Percentiles rank a stretch among this genome's conserved stretches.
Conservation (phyloP, 1,140 invertebrate genomes). For the Ips typographus region DNA sequence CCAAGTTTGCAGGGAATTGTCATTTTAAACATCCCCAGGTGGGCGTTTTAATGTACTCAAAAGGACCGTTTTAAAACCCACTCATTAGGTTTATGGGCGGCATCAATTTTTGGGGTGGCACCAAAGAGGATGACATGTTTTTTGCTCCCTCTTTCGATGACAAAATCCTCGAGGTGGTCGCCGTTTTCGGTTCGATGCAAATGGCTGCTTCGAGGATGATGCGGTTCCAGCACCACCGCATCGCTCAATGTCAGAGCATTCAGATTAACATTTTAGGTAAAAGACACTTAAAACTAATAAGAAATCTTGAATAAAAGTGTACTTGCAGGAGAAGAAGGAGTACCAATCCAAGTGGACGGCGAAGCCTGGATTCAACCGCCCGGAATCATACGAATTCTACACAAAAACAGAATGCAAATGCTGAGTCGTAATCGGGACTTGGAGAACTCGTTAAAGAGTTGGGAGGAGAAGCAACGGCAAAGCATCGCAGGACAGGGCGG, state of each 20-base stretch:
- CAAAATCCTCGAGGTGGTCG: conserved; percentile 91
- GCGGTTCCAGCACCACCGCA: conserved; percentile 94
- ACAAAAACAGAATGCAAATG: conserved; percentile 97
- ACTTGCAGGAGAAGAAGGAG: conserved; percentile 71
- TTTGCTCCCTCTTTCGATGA: conserved; percentile 90
- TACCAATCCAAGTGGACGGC: conserved; percentile 92
- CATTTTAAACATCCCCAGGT: conserved; percentile 94
- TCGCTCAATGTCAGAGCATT: conserved; percentile 93
- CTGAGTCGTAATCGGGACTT: conserved; percentile 85
- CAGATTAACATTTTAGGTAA: conserved; percentile 91
- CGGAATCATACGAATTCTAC: conserved; percentile 91
- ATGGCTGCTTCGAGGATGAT: conserved; percentile 94
- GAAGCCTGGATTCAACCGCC: conserved; percentile 98
- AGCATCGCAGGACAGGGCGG: conserved; percentile 51
- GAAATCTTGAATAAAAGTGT: no score
- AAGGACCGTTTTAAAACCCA: background rate
- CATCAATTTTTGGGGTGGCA: conserved; percentile 97
- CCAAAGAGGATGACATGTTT: conserved; percentile 85
- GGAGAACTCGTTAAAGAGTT: conserved; percentile 84
- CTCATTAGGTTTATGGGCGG: conserved; percentile 89
- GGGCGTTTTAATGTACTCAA: background rate
- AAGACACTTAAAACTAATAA: no score
- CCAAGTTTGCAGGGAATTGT: conserved; percentile 96
- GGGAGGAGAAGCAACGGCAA: conserved; percentile 92
- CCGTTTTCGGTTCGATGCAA: conserved; percentile 94